Conservation (phyloP, 2,113 vertebrate genomes). For the Hirundichthys speculiger region DNA sequence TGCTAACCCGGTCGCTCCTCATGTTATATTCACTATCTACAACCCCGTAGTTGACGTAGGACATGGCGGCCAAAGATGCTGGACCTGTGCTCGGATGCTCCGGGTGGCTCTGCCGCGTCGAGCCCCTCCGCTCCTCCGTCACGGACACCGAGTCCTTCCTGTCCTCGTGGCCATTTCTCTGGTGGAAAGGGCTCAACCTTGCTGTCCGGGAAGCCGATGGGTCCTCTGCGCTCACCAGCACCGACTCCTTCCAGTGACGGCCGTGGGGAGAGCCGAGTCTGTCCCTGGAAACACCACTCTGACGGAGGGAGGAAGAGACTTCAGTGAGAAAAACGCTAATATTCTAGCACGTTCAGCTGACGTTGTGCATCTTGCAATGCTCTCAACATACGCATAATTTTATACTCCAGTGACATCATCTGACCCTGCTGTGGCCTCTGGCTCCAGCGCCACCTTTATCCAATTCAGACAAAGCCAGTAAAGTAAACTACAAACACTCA, state of each 20-base stretch:
- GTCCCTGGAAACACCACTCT: conserved; percentile 77
- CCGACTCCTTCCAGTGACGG: conserved; percentile 81
- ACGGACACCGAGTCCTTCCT: conserved; percentile 64
- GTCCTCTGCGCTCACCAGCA: conserved; percentile 74
- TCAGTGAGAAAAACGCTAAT: background rate
- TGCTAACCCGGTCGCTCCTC: conserved; percentile 80
- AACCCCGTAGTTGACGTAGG: conserved; percentile 90
- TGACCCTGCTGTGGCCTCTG: background rate
- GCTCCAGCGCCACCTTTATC: background rate
- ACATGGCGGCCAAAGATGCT: conserved; percentile 86
- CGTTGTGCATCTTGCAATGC: no score
- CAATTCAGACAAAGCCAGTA: background rate
- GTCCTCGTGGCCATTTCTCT: conserved; percentile 79
- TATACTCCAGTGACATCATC: background rate
- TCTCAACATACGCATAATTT: no score
- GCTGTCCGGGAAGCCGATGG: conserved; percentile 73
- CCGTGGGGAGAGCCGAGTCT: conserved; percentile 70
- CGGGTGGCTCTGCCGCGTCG: conserved; percentile 76
- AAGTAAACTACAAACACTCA: conserved; percentile 61
- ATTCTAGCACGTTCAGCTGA: no score
- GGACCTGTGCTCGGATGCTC: conserved; percentile 95
- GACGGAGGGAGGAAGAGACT: conserved; percentile 24
- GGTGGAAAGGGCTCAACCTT: conserved; percentile 79
- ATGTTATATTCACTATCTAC: conserved; percentile 88
- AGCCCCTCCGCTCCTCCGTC: conserved; percentile 72